Conservation (phyloP, 2,113 vertebrate genomes). For the Rhea americana region DNA sequence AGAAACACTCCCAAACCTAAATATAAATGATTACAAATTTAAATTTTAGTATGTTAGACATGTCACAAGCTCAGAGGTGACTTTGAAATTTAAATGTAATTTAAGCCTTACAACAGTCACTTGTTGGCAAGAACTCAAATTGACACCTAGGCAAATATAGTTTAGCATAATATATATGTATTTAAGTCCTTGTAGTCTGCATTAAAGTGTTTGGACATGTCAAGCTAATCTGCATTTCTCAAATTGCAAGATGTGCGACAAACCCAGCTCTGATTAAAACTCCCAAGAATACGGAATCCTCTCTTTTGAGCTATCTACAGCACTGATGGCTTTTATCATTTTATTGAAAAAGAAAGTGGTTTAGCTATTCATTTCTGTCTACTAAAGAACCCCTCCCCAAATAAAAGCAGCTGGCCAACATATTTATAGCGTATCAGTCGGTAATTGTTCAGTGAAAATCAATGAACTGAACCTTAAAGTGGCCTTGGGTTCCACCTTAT, state of each 20-base stretch:
- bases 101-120: neutral
- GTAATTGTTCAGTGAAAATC: neutral
- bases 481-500: neutral
- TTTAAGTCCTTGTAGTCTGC: neutral
- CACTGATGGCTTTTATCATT: neutral
- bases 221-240: neutral
- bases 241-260: neutral
- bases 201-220: neutral
- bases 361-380: neutral
- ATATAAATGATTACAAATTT: slow-evolving; percentile 34
- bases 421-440: neutral
- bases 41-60: neutral
- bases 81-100: slow-evolving; percentile 2
- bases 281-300: neutral
- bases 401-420: neutral
- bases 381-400: neutral
- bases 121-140: neutral
- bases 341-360: neutral
- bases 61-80: neutral
- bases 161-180: neutral
- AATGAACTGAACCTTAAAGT: neutral
- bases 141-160: neutral
- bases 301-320: neutral
- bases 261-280: neutral
- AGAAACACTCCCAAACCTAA: slow-evolving; percentile 54